Conservation (phyloP, 2,888 invertebrate genomes). For the Thymelicus sylvestris region DNA sequence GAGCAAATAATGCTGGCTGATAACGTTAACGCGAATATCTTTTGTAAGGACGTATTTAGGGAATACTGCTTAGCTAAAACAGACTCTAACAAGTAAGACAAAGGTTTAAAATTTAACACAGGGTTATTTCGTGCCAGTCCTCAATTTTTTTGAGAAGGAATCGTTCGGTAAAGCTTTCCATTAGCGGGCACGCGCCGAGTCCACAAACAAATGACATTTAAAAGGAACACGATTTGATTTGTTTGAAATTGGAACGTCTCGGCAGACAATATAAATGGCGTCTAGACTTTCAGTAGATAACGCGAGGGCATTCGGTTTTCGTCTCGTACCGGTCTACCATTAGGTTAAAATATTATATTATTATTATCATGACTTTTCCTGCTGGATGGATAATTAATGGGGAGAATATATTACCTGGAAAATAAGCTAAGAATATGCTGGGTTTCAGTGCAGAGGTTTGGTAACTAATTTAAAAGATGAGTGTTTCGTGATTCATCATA, state of each 20-base stretch:
- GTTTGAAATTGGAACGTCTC: conserved; percentile 74
- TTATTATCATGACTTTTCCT: conserved; percentile 36
- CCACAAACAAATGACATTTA: conserved; percentile 79
- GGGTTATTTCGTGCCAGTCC: conserved; percentile 59
- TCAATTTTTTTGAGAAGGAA: conserved; percentile 66
- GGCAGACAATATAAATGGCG: conserved; percentile 71
- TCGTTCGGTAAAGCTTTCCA: conserved; percentile 74
- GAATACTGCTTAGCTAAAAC: conserved; percentile 43
- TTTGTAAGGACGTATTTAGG: conserved; percentile 51
- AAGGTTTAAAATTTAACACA: conserved; percentile 43
- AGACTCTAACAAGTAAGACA: conserved; percentile 40
- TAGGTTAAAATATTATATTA: conserved; percentile 35
- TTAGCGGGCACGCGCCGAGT: conserved; percentile 80
- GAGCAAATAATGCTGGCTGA: conserved; percentile 74
- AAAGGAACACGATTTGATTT: conserved; percentile 75
- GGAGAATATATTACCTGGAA: conserved; percentile 18
- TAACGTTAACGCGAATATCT: conserved; percentile 66
- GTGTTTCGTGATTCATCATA: neutral
- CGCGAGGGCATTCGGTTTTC: conserved; percentile 39
- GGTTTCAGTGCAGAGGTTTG: neutral
- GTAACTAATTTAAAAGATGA: neutral
- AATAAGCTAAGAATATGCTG: neutral
- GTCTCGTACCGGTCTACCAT: conserved; percentile 28
- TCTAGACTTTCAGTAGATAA: conserved; percentile 74
- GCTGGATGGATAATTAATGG: conserved; percentile 32